Conservation (phyloP, 2,888 invertebrate species). For the Chrysolina haemoptera region DNA sequence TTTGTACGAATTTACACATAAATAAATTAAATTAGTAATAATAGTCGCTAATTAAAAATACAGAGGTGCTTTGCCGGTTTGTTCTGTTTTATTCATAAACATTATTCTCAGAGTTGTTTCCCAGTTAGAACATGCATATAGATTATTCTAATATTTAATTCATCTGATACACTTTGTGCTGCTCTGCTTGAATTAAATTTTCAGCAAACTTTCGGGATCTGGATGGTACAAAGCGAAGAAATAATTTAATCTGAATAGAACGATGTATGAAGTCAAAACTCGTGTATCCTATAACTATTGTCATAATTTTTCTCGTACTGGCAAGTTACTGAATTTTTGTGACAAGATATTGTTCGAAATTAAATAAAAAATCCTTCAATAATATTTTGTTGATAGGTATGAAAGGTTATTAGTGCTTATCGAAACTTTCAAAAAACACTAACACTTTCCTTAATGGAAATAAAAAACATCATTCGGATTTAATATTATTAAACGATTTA, state of each 20-base stretch:
- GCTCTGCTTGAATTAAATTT: conserved; percentile 12
- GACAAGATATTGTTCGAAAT: no score
- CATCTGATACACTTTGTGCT: conserved; percentile 25
- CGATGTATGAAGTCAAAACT: no score
- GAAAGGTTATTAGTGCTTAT: no score
- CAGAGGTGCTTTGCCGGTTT: conserved; percentile 41
- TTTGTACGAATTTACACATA: conserved; percentile 54
- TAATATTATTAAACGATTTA: no score
- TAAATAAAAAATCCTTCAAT: no score
- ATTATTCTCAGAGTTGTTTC: conserved; percentile 51
- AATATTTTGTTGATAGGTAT: no score
- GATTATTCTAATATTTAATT: conserved; percentile 40
- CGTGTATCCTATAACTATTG: no score
- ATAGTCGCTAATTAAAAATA: conserved; percentile 55
- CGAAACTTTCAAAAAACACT: no score
- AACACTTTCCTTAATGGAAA: no score
- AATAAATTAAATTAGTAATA: conserved; percentile 57
- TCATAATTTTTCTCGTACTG: no score
- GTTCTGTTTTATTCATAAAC: conserved; percentile 53
- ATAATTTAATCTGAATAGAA: not conserved
- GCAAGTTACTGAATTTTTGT: no score
- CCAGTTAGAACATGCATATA: conserved; percentile 38
- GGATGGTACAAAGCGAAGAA: conserved; percentile 2
- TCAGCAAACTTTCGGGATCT: not conserved
- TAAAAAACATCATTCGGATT: no score